Conservation (phyloP, 2,797 vertebrate genomes). For the Cheirogaleus major region DNA sequence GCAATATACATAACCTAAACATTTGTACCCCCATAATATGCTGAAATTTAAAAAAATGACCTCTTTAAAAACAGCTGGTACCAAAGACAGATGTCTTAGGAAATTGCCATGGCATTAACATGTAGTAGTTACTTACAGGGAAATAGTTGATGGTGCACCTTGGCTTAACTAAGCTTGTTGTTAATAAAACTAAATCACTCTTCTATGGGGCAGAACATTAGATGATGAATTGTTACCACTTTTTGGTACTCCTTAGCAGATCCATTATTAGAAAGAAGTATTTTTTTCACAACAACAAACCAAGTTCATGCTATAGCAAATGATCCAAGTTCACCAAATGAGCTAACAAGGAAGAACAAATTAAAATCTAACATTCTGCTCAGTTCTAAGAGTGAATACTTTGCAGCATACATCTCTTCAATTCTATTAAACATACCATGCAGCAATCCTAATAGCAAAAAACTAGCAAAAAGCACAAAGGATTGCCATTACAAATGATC, state of each 20-base stretch:
- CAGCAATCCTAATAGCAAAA: neutral
- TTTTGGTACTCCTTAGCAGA: constrained; percentile 22
- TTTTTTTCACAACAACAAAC: constrained; percentile 31
- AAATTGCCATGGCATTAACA: neutral
- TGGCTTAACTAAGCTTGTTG: neutral
- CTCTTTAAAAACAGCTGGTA: neutral
- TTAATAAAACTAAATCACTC: constrained; percentile 23
- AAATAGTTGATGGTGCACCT: neutral
- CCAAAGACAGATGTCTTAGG: neutral
- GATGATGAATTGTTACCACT: neutral
- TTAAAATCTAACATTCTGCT: neutral
- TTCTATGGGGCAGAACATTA: neutral
- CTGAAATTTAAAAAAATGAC: neutral
- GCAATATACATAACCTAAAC: too few species aligned
- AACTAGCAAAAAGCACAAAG: constrained; percentile 17
- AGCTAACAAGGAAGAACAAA: constrained; percentile 34
- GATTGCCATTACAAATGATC: neutral
- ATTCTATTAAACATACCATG: neutral
- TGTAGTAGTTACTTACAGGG: neutral
- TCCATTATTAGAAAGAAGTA: constrained; percentile 16
- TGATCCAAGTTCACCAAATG: neutral
- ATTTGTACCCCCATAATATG: too few species aligned
- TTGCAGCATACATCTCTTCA: neutral
- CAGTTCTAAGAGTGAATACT: neutral
- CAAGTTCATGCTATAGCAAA: constrained; percentile 2